Evolutionary conservation across 2,888 invertebrate species (phyloP).

Genomic region (Erebia ligea): DNA sequence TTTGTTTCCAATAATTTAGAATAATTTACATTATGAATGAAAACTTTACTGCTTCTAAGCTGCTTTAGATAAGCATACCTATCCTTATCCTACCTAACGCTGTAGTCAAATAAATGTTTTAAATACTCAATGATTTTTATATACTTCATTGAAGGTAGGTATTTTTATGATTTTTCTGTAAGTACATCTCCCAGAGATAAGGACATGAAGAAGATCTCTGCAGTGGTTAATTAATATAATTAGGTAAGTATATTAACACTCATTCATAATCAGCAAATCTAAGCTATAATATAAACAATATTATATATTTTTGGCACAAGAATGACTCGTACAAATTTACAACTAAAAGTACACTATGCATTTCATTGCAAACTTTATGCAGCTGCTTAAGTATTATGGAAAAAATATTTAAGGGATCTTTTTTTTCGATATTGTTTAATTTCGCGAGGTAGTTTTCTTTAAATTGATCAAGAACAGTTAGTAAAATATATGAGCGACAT

Average conservation of each 20-base stretch:
- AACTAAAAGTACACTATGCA: neutral
- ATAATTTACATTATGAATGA: neutral
- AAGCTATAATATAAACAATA: neutral
- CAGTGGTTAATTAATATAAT: no score
- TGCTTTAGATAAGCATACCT: neutral
- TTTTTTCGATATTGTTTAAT: neutral
- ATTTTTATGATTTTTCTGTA: no score
- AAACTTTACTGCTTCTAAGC: neutral
- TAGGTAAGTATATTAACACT: no score
- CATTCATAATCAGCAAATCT: no score
- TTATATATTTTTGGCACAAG: neutral
- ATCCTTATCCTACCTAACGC: neutral
- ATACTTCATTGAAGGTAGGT: no score
- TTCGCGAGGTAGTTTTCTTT: neutral
- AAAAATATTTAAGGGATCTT: neutral
- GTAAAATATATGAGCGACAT: neutral
- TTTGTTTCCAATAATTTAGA: conserved; percentile 14
- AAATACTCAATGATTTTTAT: no score
- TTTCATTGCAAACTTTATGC: no score
- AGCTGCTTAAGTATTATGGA: neutral
- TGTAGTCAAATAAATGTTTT: neutral
- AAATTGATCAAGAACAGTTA: neutral
- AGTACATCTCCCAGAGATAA: no score
- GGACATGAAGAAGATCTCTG: no score
- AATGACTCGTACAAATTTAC: neutral